phyloP scores from a whole-genome alignment of 2,797 vertebrate genomes.

The Falco peregrinus region DNA sequence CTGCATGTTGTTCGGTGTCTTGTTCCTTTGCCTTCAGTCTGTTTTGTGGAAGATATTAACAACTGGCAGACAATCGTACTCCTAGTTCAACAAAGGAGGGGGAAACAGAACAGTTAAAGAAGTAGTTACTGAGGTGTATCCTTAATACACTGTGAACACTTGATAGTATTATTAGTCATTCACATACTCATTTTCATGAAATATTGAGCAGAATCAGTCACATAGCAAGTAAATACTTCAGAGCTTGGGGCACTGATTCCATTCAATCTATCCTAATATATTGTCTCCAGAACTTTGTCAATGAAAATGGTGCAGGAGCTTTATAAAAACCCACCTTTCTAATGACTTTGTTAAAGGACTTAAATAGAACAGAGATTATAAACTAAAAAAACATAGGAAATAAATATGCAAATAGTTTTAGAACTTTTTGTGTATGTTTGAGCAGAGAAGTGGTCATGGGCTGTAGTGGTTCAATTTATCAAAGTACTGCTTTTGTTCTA shows the following conservation, averaged over 20 bases:
- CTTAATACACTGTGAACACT: background rate
- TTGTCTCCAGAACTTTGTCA: background rate
- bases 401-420: background rate
- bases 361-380: background rate
- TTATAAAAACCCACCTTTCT: background rate
- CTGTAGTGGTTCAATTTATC: background rate
- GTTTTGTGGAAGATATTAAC: background rate
- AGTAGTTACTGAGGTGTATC: background rate
- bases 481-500: background rate
- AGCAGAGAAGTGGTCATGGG: background rate
- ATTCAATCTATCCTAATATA: background rate
- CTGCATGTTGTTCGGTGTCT: background rate
- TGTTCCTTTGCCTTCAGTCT: background rate
- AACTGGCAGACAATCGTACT: background rate
- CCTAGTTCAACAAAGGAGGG: background rate
- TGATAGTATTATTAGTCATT: slow-evolving; percentile 5
- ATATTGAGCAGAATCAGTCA: background rate
- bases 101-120: background rate
- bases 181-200: slow-evolving; percentile 27
- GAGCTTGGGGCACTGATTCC: background rate
- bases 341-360: background rate
- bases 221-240: background rate
- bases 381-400: background rate
- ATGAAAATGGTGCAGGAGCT: background rate
- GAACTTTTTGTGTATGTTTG: background rate